Evolutionary conservation across 2,888 invertebrate species (phyloP), one percentile per base, ranked within the genome.

Genomic region (Glyphotaelius pellucidus): DNA sequence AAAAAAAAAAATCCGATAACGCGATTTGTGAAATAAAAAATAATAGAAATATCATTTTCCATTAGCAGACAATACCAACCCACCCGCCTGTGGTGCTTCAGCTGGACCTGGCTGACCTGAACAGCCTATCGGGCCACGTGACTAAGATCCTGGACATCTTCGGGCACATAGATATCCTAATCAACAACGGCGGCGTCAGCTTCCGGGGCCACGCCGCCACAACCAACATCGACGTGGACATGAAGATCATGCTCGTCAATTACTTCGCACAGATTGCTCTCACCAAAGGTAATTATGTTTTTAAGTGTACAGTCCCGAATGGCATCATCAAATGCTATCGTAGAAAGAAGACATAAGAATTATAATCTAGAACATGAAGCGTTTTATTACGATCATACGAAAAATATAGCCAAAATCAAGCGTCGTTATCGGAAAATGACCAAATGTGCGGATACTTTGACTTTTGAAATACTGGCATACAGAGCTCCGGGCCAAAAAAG

Each of bases 141-240:
- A 94, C 96, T 91, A 97, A 97, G 94, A 97, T 98, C 19, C 94
- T 98, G 92, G 96, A 96, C n/a, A 96, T 97, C 90, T 97, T 97
- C 94, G 98, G 97, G 7, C 96, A 96, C 93, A 97, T 99, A 91
- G 99, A 99, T 95, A 97, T 99, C 94, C 95, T 99, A 25, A 97
- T 99, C 80, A 99, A 99, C 95, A 99, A 99, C 96, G 98, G 98
- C 81, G 99, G 99, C 0, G 97, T 99, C 90, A 97, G 98, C 35
- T 97, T 97, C 92, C 96, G 99, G 94, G 98, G 98, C 0, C 97
- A 97, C 94, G 97, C 98, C 90, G 94, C 97, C 32, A 96, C 97
- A 86, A 98, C 99, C 0, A 96, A 97, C 83, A 95, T 98, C 80
- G 98, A 98, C 94, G 98, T 99, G 15, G 98, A 99, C 95, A 96